Conservation (phyloP, 2,797 vertebrate species). For the Crenuchus spilurus region DNA sequence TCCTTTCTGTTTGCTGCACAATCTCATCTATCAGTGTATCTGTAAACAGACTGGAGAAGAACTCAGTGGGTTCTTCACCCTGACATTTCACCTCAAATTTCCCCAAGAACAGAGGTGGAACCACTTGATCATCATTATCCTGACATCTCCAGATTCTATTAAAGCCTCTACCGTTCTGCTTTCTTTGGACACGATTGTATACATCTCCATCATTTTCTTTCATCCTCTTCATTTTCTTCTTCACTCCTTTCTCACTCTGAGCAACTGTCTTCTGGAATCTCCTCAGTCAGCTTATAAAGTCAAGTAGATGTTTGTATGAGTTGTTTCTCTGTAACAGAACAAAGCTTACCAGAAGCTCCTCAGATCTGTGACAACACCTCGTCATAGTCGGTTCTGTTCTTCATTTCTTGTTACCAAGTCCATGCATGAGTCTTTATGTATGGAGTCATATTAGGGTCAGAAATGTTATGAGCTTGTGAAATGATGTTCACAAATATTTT, state of each 20-base stretch:
- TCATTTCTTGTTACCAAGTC: constrained; percentile 22
- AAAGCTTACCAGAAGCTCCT: constrained; percentile 38
- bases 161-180: neutral
- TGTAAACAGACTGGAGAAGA: constrained; percentile 16
- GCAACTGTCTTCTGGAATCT: too few relatives aligned
- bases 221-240: too few relatives aligned
- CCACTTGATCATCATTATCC: neutral
- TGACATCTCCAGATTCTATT: neutral
- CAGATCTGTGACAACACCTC: constrained; percentile 30
- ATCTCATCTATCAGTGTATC: constrained; percentile 15
- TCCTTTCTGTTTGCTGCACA: neutral
- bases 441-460: constrained; percentile 1
- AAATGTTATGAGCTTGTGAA: too few relatives aligned
- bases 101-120: neutral
- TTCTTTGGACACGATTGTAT: neutral
- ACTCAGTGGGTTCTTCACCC: constrained; percentile 7
- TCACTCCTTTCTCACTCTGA: too few relatives aligned
- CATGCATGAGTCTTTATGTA: constrained; percentile 16
- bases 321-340: neutral
- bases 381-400: constrained; percentile 9
- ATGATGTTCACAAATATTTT: too few relatives aligned
- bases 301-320: too few relatives aligned
- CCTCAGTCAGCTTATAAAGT: too few relatives aligned
- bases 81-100: neutral
- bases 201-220: neutral